Percentiles rank a stretch among this genome's conserved stretches.
Conservation (phyloP, 2,888 invertebrate genomes). For the Agriopis aurantiaria region DNA sequence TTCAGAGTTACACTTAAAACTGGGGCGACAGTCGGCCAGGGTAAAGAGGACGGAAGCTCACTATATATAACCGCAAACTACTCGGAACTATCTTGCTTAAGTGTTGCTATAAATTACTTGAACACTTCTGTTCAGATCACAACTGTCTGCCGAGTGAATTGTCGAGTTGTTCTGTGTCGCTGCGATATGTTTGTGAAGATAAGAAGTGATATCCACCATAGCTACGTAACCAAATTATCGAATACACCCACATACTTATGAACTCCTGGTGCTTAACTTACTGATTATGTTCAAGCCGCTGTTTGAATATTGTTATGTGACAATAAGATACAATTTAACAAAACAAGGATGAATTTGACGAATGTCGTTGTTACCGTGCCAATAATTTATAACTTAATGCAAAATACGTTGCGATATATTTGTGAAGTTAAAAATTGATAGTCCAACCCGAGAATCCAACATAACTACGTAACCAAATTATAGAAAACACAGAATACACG, state of each 20-base stretch:
- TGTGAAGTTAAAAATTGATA: conserved; percentile 7
- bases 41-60: conserved; percentile 23
- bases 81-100: conserved; percentile 33
- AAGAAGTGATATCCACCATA: not conserved
- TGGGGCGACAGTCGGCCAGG: conserved; percentile 11
- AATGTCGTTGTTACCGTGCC: too few species aligned
- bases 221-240: not conserved
- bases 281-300: not conserved
- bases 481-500: too few species aligned
- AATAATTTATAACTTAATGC: too few species aligned
- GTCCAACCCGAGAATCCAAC: too few species aligned
- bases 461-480: not conserved
- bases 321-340: too few species aligned
- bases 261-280: not conserved
- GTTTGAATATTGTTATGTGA: too few species aligned
- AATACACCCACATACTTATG: not conserved
- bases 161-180: conserved; percentile 11
- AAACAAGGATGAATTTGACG: too few species aligned
- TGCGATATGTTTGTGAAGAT: conserved; percentile 17
- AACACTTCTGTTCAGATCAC: conserved; percentile 27
- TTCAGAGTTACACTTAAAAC: conserved; percentile 19
- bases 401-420: conserved; percentile 9
- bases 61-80: conserved; percentile 27
- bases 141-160: conserved; percentile 22
- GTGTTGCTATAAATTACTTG: conserved; percentile 35